phyloP scores from a whole-genome alignment of 2,113 vertebrate species.

The Eclectus roratus region DNA sequence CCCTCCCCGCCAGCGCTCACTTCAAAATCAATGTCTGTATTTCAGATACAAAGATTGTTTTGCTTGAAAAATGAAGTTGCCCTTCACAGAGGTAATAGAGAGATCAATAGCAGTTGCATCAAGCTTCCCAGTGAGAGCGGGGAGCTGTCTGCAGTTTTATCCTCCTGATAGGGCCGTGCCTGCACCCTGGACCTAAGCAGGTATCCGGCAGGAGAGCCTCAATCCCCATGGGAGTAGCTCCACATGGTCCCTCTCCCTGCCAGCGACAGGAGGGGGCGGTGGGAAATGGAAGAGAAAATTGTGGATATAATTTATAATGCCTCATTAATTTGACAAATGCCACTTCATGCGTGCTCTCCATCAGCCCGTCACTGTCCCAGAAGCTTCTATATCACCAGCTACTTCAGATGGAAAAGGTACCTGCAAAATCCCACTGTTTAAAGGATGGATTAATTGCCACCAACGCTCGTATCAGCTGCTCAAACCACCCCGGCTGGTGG shows the following conservation, averaged over 20 bases:
- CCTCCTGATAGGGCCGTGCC: background rate
- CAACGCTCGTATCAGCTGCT: background rate
- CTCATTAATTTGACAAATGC: constrained; percentile 62
- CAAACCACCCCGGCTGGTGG: background rate
- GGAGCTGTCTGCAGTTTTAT: background rate
- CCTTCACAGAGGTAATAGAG: constrained; percentile 53
- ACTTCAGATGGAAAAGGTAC: constrained; percentile 38
- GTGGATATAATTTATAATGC: constrained; percentile 50
- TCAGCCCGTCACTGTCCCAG: constrained; percentile 36
- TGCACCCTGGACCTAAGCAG: accelerated
- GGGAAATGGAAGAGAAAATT: constrained; percentile 42
- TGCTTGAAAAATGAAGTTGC: constrained; percentile 59
- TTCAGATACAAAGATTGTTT: constrained; percentile 42
- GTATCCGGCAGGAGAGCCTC: accelerated
- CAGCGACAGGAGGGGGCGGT: constrained; percentile 14
- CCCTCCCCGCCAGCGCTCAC: background rate
- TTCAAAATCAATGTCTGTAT: constrained; percentile 17
- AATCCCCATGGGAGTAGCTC: background rate
- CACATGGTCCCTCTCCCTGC: background rate
- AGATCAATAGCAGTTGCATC: constrained; percentile 47
- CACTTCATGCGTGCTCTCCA: background rate
- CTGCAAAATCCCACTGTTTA: constrained; percentile 18
- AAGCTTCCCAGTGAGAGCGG: background rate
- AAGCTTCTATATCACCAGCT: constrained; percentile 12
- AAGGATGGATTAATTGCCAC: background rate